Percentiles rank a stretch among this genome's conserved stretches.
These are phyloP conservation scores for Sylvia atricapilla DNA, from an alignment of 2,113 vertebrate genomes.

Conservation along the genomic window DNA sequence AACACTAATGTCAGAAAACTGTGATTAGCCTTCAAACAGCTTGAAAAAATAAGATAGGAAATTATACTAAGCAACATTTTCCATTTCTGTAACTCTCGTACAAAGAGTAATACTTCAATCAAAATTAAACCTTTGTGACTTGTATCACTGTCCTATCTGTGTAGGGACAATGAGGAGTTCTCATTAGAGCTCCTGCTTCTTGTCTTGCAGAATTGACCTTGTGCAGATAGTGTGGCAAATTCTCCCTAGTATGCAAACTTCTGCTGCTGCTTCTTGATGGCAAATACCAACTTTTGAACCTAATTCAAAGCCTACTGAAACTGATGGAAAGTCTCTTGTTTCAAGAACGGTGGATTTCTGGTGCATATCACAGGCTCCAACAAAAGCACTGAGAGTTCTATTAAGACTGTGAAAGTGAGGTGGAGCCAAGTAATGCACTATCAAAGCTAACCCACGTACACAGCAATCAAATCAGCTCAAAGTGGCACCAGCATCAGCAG, in stretches of 20 bases:
- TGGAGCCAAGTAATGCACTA: not conserved
- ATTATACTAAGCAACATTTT: not conserved
- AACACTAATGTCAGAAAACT: not conserved
- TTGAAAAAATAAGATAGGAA: accelerated
- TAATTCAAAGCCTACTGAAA: not conserved
- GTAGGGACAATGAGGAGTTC: not conserved
- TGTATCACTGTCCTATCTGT: not conserved
- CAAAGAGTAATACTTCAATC: not conserved
- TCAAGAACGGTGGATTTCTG: not conserved
- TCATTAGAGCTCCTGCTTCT: not conserved
- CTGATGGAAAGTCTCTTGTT: not conserved
- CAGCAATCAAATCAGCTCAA: constrained; percentile 43
- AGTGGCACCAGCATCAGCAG: constrained; percentile 25
- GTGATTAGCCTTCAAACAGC: not conserved
- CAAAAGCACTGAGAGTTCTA: not conserved
- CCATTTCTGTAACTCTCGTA: not conserved
- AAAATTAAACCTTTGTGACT: not conserved
- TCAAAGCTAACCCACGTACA: not conserved
- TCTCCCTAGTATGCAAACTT: not conserved
- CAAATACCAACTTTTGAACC: not conserved
- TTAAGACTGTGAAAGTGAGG: not conserved
- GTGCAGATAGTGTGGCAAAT: not conserved
- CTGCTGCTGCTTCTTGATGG: not conserved
- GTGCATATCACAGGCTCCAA: not conserved
- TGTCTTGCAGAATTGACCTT: not conserved